phyloP scores from a whole-genome alignment of 2,888 invertebrate genomes.

The Ophion costatus region DNA sequence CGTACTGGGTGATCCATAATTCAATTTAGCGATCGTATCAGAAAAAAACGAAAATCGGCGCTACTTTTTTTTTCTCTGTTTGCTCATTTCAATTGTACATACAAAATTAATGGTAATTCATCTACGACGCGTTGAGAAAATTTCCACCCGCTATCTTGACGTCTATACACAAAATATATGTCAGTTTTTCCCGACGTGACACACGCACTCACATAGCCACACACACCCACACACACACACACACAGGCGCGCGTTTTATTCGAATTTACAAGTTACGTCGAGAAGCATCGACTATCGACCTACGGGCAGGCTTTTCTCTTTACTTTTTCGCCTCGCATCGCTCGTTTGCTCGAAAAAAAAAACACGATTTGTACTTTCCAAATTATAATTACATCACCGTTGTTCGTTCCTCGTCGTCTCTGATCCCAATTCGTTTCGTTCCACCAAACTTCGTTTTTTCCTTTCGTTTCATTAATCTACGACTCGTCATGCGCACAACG shows the following conservation, averaged over 20 bases:
- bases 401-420: constrained; percentile 4
- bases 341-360: constrained; percentile 33
- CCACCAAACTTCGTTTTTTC: constrained; percentile 14
- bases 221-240: not conserved
- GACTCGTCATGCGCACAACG: not conserved
- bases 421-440: not conserved
- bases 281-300: constrained; percentile 24
- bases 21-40: not conserved
- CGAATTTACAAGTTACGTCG: constrained; percentile 1
- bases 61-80: not conserved
- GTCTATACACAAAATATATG: constrained; percentile 44
- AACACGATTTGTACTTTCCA: constrained; percentile 65
- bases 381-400: constrained; percentile 62
- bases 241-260: not conserved
- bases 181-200: not conserved
- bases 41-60: constrained; percentile 42
- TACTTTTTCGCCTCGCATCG: constrained; percentile 3
- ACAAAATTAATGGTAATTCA: constrained; percentile 44
- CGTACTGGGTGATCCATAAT: not conserved
- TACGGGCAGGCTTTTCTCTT: constrained; percentile 12
- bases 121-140: constrained; percentile 39
- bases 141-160: constrained; percentile 5
- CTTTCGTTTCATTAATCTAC: constrained; percentile 17
- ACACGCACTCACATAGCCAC: not conserved
- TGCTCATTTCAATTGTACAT: constrained; percentile 33